Evolutionary conservation across 1,140 invertebrate genomes (phyloP), one percentile per base, ranked within the genome.

Genomic region (Vollenhovia emeryi): DNA sequence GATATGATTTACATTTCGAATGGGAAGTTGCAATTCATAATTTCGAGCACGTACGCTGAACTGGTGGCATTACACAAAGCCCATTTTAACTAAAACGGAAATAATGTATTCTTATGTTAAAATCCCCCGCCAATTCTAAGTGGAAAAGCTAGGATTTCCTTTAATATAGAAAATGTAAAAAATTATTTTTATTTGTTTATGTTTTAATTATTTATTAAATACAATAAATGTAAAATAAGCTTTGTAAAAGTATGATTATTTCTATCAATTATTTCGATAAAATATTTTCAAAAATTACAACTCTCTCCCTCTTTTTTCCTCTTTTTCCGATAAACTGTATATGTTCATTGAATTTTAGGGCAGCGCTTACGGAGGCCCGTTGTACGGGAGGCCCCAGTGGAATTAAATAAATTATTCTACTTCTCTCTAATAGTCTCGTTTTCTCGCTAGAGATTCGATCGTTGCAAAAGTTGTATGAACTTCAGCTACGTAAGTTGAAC

Each of bases 11-110:
- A 43, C 13, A 82, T 71, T 82, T 82, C 36, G 40, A 18, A 80
- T 80, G 18, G 78, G 36, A 43, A 82, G 50, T 59, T 59, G 24
- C 36, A 73, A 69, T 69, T 80, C 68, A 43, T 55, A 71, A 71
- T 82, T 82, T 82, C 73, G 11, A 45, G 36, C 78, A 82, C 78
- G 78, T 82, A 71, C 78, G 27, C 66, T 24, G 50, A 82, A 82
- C 52, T 52, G 36, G 36, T 71, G 24, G 24, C 24, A 57, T 57
- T 82, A 71, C 40, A 73, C 78, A 82, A 82, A 82, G 36, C 55
- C 36, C 24, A 73, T 13, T 82, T 71, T 57, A 82, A 82, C 40
- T 82, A 82, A 43, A 82, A 24, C n/a, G 27, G 9, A 82, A 82
- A 82, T 71, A 52, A n/a, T n/a, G n/a, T 33, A n/a, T 76, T 45